Evolutionary conservation across 2,797 vertebrate genomes (phyloP), one percentile per base, ranked within the genome.

Genomic region (Tarsius wallacei): DNA sequence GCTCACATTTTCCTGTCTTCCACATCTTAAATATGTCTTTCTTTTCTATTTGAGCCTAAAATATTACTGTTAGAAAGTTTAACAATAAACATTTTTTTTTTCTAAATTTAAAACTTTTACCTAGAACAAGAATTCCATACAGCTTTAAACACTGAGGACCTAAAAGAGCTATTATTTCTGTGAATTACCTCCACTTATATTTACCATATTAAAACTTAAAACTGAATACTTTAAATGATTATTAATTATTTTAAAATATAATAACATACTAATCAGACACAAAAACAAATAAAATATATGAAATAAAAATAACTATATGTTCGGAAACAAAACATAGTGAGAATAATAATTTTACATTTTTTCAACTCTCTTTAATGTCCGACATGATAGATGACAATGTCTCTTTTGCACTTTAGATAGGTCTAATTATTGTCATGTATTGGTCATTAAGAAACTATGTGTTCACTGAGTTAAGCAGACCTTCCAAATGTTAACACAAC

Each of bases 31-130:
- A 90, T 77, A 26, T 63, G 1, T 77, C 59, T 95, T 82, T 59
- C 63, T 64, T 87, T 61, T 68, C 9, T 57, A 24, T 92, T 85
- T 8, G 22, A 71, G 57, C 21, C n/a, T 92, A 73, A 66, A 83
- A 31, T 83, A 87, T 55, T 78, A 14, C 15, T 49, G 2, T 68
- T 78, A 22, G 85, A 55, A 92, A 64, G 31, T 66, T 55, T n/a
- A 68, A 33, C n/a, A 68, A 64, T 78, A 90, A 90, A 70, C 5
- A 8, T n/a, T 81, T 83, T 91, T 83, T 91, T 73, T n/a, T 33
- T 82, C 16, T 17, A 70, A 66, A 91, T 24, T 70, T 51, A 12
- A 78, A 63, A 8, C 77, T 26, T 57, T 91, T 84, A 86, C 3
- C 19, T 77, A 82, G 31, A 77, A 87, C 28, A 78, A 5, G 24